These are phyloP conservation scores for Hucho hucho DNA, from an alignment of 2,113 vertebrate genomes.

Conservation along the genomic window DNA sequence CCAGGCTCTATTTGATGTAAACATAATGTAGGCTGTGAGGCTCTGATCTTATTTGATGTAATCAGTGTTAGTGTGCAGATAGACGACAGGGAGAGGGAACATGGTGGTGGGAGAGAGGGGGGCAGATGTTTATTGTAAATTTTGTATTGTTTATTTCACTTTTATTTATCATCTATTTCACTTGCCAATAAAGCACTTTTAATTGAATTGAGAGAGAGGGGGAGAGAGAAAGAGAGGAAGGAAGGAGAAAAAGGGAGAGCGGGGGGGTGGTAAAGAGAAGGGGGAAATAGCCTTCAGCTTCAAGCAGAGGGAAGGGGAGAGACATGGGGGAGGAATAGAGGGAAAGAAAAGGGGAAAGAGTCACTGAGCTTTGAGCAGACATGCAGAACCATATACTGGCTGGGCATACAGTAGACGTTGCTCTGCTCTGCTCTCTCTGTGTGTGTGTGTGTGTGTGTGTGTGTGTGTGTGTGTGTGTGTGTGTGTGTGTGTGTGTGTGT, in stretches of 20 bases:
- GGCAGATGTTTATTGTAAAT: neutral
- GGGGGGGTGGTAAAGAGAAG: too few species aligned
- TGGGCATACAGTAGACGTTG: conserved; percentile 61
- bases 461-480: conserved; percentile 36
- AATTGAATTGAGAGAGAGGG: neutral
- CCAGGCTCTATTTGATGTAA: conserved; percentile 65
- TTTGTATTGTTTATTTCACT: too few species aligned
- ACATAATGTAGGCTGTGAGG: conserved; percentile 41
- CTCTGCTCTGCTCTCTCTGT: too few species aligned
- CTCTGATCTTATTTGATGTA: conserved; percentile 57
- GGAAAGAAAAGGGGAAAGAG: conserved; percentile 27
- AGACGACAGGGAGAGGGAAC: conserved; percentile 26
- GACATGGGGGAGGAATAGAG: too few species aligned
- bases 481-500: conserved; percentile 31
- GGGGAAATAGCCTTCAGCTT: conserved; percentile 17
- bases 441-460: conserved; percentile 30
- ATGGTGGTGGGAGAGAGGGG: neutral
- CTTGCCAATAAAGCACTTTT: too few species aligned
- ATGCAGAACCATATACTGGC: conserved; percentile 68
- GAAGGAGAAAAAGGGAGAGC: too few species aligned
- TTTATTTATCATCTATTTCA: too few species aligned
- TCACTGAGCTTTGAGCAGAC: conserved; percentile 46
- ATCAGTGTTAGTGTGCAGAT: conserved; percentile 51
- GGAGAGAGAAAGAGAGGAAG: neutral
- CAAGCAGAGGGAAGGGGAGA: conserved; percentile 27